phyloP scores from a whole-genome alignment of 2,113 vertebrate genomes.

The Ploceus nigricollis region DNA sequence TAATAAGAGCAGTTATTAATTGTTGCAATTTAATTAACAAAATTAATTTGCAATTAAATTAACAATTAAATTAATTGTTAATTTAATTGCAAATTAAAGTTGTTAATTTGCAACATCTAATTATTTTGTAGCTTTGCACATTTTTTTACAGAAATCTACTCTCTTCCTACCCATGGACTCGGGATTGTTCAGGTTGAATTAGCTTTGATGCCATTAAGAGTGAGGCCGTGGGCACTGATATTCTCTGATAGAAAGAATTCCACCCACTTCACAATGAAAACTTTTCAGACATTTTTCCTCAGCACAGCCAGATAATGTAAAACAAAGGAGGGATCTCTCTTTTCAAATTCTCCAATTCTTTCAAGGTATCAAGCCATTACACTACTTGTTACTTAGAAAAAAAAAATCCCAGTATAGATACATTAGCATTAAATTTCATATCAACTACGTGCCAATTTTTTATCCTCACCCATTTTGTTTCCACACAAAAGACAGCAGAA shows the following conservation, averaged over 20 bases:
- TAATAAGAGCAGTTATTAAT: too few species aligned
- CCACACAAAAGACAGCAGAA: slow-evolving; percentile 8
- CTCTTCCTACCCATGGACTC: not conserved
- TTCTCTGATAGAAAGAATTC: slow-evolving; percentile 4
- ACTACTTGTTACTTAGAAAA: not conserved
- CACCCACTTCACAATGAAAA: not conserved
- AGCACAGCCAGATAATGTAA: not conserved
- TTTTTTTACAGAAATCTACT: not conserved
- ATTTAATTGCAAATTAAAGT: too few species aligned
- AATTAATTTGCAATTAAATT: too few species aligned
- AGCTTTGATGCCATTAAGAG: not conserved
- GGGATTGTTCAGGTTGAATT: not conserved
- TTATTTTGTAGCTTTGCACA: not conserved
- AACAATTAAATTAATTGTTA: too few species aligned
- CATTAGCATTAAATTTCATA: not conserved
- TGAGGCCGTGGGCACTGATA: not conserved
- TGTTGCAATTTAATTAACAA: too few species aligned
- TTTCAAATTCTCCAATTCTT: not conserved
- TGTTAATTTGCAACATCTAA: not conserved
- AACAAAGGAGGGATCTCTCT: not conserved
- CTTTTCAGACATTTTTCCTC: not conserved
- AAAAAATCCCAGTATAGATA: not conserved
- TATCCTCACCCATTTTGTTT: not conserved
- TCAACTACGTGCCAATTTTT: not conserved
- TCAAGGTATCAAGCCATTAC: not conserved